Evolutionary conservation across 2,888 invertebrate species (phyloP), one percentile per base, ranked within the genome.

Genomic region (Hypercompe scribonia): DNA sequence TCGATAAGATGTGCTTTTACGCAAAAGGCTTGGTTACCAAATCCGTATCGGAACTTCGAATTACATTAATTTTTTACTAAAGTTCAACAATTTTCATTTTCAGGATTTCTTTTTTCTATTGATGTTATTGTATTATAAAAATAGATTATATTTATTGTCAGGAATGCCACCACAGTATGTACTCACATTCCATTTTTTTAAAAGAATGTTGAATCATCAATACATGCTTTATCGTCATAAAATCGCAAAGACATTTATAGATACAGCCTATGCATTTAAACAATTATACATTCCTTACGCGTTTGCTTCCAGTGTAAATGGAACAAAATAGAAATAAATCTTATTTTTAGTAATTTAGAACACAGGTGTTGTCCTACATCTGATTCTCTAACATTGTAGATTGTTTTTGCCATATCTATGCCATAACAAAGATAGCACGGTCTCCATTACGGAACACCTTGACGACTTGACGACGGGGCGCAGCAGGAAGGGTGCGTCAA

Each of bases 401-500:
- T 24, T 71, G 75, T 63, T 70, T 73, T 70, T 64, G 42, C 68
- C 13, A 33, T 72, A 63, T 36, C 68, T 42, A 50, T 39, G 18
- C 42, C 67, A 73, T 74, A 78, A 78, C 80, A 80, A 78, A 79
- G 81, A 83, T 83, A 77, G 75, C 75, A 74, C 72, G 70, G 76
- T 81, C 78, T 78, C 63, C 73, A 79, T 78, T 82, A 82, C 74
- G 81, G 77, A 81, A 78, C 82, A 83, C 80, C 84, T 83, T 84
- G 87, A 81, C 85, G 72, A 64, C 68, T 65, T 66, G 77, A 64
- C 84, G 82, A 77, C 76, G 89, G 78, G 93, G 93, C 85, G 92
- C 79, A 90, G 88, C 93, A 90, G 94, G 93, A 94, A 93, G 93
- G 94, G 94, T 89, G 94, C 80, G 93, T 86, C 89, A 86, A 90